phyloP scores from a whole-genome alignment of 1,140 invertebrate species.

The Bilobella aurantiaca region DNA sequence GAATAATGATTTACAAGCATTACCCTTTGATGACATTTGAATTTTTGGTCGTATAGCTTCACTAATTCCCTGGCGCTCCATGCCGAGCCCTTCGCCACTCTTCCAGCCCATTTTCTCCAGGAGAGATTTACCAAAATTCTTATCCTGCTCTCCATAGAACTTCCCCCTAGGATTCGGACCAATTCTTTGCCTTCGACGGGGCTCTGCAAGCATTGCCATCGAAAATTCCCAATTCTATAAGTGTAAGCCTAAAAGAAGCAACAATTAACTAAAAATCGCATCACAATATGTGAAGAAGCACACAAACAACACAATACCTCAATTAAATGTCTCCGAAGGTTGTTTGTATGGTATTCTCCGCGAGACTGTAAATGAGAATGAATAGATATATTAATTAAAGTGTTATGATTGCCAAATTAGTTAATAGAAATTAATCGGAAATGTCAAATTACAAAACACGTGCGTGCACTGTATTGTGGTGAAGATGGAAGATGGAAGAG shows the following conservation, averaged over 20 bases:
- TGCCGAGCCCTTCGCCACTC: constrained; percentile 27
- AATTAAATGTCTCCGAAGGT: too few relatives aligned
- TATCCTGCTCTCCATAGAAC: constrained; percentile 25
- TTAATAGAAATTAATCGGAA: too few relatives aligned
- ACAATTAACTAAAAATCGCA: background rate
- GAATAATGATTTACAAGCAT: too few relatives aligned
- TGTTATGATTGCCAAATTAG: too few relatives aligned
- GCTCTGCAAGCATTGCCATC: constrained; percentile 30
- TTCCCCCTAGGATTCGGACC: constrained; percentile 31
- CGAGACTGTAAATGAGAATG: too few relatives aligned
- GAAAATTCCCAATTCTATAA: too few relatives aligned
- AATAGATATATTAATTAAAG: too few relatives aligned
- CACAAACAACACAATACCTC: too few relatives aligned
- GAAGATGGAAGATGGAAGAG: too few relatives aligned
- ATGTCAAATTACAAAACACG: too few relatives aligned
- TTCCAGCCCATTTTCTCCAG: constrained; percentile 31
- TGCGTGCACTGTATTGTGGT: too few relatives aligned
- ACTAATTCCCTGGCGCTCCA: constrained; percentile 23
- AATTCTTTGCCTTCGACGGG: constrained; percentile 24
- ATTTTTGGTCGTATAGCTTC: constrained; percentile 27
- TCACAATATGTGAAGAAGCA: background rate
- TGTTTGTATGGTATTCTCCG: too few relatives aligned
- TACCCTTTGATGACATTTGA: constrained; percentile 23
- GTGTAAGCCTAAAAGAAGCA: background rate
- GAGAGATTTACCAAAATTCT: constrained; percentile 22